Base-by-base conservation (phyloP, 37 sponge, comb jelly and placozoan species). In the Crambe crambe region DNA sequence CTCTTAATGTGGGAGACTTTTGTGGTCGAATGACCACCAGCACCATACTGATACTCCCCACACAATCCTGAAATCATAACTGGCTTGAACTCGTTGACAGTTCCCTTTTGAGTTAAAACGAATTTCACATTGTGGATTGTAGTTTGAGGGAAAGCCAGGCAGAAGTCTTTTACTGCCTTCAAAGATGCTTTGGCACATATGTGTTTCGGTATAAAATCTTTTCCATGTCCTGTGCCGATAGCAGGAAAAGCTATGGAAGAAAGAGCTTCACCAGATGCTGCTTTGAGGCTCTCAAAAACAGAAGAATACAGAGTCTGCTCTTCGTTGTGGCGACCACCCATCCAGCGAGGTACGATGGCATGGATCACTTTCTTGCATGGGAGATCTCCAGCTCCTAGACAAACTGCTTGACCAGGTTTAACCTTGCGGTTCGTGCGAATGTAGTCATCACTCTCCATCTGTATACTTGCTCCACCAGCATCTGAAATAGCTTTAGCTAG, bases 291-390 rank as follows among this genome's bases (percentile, higher is more conserved):
- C 18, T 71, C 80, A 10, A 44, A 58, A 22, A 88, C 38, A 22
- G 89, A 68, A 54, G 40, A 37, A 32, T 87, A 74, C n/a, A 88
- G 66, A 3, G 64, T 23, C 26, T 37, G 42, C 31, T 81, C 79
- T 69, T 86, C 87, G 43, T 47, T 51, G 18, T 70, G n/a, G 1
- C 20, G 25, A 8, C 84, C 87, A 20, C 89, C 92, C 20, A 3
- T 72, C 92, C 92, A 95, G 2, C 58, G 77, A 38, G 95, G 92
- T 20, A 77, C 82, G 37, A 91, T 89, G 40, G 89, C 86, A 85
- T 95, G 95, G 43, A 95, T 85, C 21, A 95, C 21, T 22, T 80
- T 85, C 59, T 77, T 91, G 58, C 86, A 90, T 37, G 89, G 80
- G 0, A 95, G 80, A 2, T 79, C 68, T 17, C 95, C 95, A 60